Percentiles rank a stretch among this genome's conserved stretches.
phyloP scores from a whole-genome alignment of 2,113 vertebrate genomes.

The Tragelaphus scriptus region DNA sequence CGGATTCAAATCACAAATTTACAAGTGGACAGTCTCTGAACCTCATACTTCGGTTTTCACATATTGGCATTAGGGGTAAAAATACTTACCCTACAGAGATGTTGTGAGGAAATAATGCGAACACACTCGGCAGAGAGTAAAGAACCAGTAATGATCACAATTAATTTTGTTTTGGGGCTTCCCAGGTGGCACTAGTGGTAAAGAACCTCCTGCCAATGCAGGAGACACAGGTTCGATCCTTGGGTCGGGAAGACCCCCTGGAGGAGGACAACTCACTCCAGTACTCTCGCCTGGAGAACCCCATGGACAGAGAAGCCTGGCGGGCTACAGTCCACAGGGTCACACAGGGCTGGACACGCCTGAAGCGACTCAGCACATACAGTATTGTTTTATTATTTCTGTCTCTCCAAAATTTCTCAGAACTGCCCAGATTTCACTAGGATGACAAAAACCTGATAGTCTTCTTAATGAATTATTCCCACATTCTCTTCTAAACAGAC shows the following conservation, averaged over 20 bases:
- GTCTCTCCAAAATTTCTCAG: background rate
- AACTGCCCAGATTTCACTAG: background rate
- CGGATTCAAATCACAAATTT: background rate
- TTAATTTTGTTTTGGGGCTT: background rate
- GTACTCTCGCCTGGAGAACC: background rate
- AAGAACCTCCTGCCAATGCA: background rate
- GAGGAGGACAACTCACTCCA: background rate
- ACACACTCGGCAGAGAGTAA: fast-evolving
- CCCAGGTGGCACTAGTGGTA: background rate
- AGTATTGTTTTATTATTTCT: background rate
- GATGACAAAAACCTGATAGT: background rate
- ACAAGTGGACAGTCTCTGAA: background rate
- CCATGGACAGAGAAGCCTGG: background rate
- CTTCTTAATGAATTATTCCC: background rate
- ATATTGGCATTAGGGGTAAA: background rate
- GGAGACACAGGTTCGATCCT: background rate
- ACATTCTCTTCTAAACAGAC: background rate
- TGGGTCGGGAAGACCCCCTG: background rate
- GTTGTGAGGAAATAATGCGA: background rate
- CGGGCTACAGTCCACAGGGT: background rate
- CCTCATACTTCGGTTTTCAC: background rate
- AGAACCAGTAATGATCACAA: background rate
- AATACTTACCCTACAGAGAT: background rate
- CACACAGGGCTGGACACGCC: background rate
- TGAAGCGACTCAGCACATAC: background rate